Conservation (phyloP, 2,797 vertebrate genomes). For the Sardinella longiceps region DNA sequence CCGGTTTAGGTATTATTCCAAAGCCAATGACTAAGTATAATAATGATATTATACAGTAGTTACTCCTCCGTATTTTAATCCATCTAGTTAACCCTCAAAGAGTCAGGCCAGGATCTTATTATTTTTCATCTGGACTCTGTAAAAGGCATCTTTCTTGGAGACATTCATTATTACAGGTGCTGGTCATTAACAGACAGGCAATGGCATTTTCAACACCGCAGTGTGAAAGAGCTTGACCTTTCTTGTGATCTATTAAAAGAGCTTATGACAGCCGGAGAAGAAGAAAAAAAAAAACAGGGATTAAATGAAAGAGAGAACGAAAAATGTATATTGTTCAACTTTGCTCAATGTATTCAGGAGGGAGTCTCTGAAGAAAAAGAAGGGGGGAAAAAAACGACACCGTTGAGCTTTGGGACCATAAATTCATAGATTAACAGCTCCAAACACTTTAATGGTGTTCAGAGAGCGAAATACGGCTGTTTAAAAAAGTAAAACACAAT, state of each 20-base stretch:
- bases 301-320: constrained; percentile 57
- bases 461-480: constrained; percentile 45
- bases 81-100: background rate
- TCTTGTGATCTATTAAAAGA: constrained; percentile 76
- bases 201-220: constrained; percentile 79
- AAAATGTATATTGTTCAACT: constrained; percentile 60
- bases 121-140: constrained; percentile 61
- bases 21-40: background rate
- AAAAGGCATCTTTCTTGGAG: constrained; percentile 56
- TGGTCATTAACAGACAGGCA: constrained; percentile 71
- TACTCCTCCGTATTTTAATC: background rate
- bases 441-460: constrained; percentile 57
- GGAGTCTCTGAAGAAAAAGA: constrained; percentile 43
- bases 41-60: background rate
- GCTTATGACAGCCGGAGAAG: constrained; percentile 60
- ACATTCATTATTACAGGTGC: constrained; percentile 69
- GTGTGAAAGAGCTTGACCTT: constrained; percentile 78
- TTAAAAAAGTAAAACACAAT: constrained; percentile 34
- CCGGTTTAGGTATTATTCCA: background rate
- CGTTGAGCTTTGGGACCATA: constrained; percentile 46
- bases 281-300: constrained; percentile 50
- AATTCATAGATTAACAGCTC: constrained; percentile 59
- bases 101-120: constrained; percentile 58
- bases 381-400: constrained; percentile 47
- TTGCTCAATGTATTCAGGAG: constrained; percentile 52